phyloP scores from a whole-genome alignment of 2,113 vertebrate genomes.

The Equus przewalskii region DNA sequence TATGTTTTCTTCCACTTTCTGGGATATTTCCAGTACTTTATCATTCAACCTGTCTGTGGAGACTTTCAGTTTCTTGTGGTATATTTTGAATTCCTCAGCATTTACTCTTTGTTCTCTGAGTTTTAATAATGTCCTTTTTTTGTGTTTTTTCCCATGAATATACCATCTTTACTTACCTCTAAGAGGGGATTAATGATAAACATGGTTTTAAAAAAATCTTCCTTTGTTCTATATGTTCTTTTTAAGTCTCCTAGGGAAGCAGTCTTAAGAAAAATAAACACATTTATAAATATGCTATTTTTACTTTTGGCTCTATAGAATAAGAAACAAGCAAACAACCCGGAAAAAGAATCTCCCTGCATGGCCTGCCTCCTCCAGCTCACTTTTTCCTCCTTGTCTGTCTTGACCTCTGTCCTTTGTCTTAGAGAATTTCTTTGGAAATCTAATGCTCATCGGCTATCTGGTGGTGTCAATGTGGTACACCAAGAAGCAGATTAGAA shows the following conservation, averaged over 20 bases:
- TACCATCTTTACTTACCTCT: background rate
- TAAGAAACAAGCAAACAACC: background rate
- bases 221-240: background rate
- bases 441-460: background rate
- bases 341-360: background rate
- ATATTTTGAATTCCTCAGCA: background rate
- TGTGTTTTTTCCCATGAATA: background rate
- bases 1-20: background rate
- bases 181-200: background rate
- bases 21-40: background rate
- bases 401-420: background rate
- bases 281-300: background rate
- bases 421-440: background rate
- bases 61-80: background rate
- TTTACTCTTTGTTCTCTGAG: background rate
- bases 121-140: background rate
- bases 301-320: background rate
- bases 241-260: background rate
- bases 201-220: background rate
- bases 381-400: background rate
- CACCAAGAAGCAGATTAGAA: background rate
- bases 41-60: background rate
- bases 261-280: background rate
- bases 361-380: background rate
- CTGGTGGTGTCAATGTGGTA: background rate